Evolutionary conservation across 2,797 vertebrate genomes (phyloP).

Genomic region (Sylvilagus floridanus): DNA sequence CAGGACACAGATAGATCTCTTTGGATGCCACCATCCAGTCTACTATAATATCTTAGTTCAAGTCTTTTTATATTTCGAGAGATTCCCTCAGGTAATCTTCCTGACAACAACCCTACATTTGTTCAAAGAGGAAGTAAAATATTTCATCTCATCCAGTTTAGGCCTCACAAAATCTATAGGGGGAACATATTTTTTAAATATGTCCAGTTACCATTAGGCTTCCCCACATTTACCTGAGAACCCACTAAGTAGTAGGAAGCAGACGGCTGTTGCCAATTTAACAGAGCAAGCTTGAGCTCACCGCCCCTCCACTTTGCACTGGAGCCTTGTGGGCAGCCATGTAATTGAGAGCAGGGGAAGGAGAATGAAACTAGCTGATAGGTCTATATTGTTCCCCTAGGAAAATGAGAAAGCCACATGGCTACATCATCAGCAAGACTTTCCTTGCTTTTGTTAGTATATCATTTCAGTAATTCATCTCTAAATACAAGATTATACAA

Average conservation of each 20-base stretch:
- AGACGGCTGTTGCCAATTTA: neutral
- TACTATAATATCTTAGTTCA: neutral
- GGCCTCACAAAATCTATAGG: neutral
- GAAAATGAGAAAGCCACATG: neutral
- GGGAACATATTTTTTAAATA: slow-evolving; percentile 5
- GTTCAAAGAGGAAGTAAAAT: neutral
- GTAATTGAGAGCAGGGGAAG: neutral
- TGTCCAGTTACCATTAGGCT: neutral
- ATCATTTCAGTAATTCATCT: neutral
- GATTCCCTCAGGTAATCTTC: neutral
- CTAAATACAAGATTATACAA: slow-evolving; percentile 41
- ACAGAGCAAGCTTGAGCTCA: neutral
- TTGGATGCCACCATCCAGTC: neutral
- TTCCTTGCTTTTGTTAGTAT: neutral
- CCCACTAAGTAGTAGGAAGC: neutral
- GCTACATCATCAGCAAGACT: neutral
- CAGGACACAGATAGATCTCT: neutral
- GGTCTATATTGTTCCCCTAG: neutral
- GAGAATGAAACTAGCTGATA: neutral
- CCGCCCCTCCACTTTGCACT: neutral
- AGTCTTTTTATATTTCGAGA: neutral
- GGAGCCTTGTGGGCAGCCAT: neutral
- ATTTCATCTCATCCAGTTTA: slow-evolving; percentile 1
- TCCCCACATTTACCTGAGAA: slow-evolving; percentile 13
- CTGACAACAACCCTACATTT: neutral